Percentiles rank a stretch among this genome's conserved stretches.
These are phyloP conservation scores for Hirtodrosophila alboralis DNA, from an alignment of 2,888 invertebrate genomes.

Conservation along the genomic window DNA sequence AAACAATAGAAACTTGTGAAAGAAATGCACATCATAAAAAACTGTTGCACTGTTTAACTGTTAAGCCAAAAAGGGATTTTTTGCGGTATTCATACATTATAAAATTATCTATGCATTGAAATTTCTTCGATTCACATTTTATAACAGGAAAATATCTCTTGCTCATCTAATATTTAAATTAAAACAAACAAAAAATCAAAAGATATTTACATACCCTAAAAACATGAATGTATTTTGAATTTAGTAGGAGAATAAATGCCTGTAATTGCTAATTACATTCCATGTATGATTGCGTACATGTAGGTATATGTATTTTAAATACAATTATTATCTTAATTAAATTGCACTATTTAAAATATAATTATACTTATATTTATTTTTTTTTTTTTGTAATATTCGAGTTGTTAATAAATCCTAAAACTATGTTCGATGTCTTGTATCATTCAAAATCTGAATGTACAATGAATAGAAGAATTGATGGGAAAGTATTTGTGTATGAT, in stretches of 20 bases:
- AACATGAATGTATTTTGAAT: conserved; percentile 25
- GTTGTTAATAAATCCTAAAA: conserved; percentile 46
- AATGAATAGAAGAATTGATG: too few relatives aligned
- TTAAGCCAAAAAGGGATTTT: conserved; percentile 17
- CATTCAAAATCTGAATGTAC: conserved; percentile 21
- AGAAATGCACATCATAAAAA: not conserved
- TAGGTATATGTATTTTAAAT: conserved; percentile 29
- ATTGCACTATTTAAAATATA: conserved; percentile 31
- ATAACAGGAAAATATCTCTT: conserved; percentile 23
- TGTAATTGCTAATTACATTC: conserved; percentile 19
- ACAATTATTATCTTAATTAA: conserved; percentile 20
- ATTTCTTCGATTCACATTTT: conserved; percentile 14
- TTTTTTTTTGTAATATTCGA: conserved; percentile 30
- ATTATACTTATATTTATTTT: conserved; percentile 14
- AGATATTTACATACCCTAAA: conserved; percentile 5
- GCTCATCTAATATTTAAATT: conserved; percentile 23
- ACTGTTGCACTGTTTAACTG: conserved; percentile 10
- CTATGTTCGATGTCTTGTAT: conserved; percentile 39
- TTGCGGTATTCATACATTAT: conserved; percentile 3
- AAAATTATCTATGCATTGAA: conserved; percentile 9
- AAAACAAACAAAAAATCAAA: too few relatives aligned
- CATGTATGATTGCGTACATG: conserved; percentile 14
- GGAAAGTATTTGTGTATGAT: too few relatives aligned
- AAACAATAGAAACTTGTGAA: conserved; percentile 14
- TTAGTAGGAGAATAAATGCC: conserved; percentile 21